A percentile compares a stretch with the other conserved stretches of the same genome.
Evolutionary conservation across 2,113 vertebrate species (phyloP).

Genomic region (Oxyura jamaicensis): DNA sequence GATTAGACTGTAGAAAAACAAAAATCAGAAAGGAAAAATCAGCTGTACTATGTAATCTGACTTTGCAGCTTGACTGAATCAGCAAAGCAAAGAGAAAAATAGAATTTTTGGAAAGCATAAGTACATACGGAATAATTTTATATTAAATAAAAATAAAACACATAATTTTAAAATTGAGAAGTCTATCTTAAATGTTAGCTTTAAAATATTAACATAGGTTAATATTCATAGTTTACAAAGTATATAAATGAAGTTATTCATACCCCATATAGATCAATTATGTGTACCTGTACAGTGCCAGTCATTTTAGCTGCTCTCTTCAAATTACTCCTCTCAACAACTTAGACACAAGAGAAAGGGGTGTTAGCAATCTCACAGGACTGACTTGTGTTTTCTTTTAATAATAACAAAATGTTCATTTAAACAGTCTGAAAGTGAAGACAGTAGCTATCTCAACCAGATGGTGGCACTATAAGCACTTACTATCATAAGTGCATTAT

Average conservation of each 20-base stretch:
- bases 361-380: background rate
- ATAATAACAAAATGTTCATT: background rate
- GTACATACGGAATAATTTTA: background rate
- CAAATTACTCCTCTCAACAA: background rate
- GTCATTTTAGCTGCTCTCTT: background rate
- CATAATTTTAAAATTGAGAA: background rate
- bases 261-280: background rate
- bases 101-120: background rate
- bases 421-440: background rate
- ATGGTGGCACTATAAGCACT: conserved; percentile 76
- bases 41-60: background rate
- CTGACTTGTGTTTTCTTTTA: background rate
- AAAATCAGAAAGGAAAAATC: background rate
- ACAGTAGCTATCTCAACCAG: conserved; percentile 55
- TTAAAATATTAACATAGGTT: background rate
- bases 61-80: background rate
- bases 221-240: background rate
- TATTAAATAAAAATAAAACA: background rate
- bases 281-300: background rate
- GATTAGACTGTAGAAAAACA: background rate
- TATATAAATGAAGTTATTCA: background rate
- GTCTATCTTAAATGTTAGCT: background rate
- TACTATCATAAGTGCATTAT: background rate
- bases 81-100: background rate
- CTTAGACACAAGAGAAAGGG: background rate